These are phyloP conservation scores for Athene cunicularia DNA, from an alignment of 2,113 vertebrate genomes.

Conservation along the genomic window DNA sequence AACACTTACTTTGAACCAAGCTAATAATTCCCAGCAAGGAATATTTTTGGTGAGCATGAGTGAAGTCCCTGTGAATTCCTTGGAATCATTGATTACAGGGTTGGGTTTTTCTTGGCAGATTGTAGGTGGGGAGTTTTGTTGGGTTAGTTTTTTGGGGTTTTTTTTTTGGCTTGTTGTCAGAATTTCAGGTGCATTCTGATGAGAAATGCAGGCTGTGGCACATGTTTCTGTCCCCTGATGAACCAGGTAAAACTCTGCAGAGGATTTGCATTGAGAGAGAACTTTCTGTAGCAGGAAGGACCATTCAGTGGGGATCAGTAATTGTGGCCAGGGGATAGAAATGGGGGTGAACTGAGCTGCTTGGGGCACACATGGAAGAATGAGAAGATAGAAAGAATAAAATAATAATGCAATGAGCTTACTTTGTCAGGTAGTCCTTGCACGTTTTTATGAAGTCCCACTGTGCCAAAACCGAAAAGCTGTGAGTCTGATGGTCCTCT, in stretches of 20 bases:
- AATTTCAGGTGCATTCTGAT: neutral
- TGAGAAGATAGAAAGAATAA: neutral
- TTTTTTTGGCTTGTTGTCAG: neutral
- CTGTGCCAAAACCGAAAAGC: neutral
- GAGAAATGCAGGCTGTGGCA: neutral
- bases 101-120: neutral
- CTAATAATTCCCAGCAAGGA: slow-evolving; percentile 17
- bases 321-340: neutral
- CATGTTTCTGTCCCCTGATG: neutral
- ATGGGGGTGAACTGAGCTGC: neutral
- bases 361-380: neutral
- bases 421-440: neutral
- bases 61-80: neutral
- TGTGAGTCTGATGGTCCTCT: neutral
- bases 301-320: neutral
- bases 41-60: neutral
- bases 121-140: neutral
- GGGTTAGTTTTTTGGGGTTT: neutral
- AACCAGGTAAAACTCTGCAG: neutral
- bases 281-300: neutral
- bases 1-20: neutral
- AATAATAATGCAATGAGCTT: neutral
- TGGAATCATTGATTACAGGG: neutral
- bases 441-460: neutral
- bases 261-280: neutral